Conservation (phyloP, 2,888 invertebrate species). For the Scaptomyza tumidula region DNA sequence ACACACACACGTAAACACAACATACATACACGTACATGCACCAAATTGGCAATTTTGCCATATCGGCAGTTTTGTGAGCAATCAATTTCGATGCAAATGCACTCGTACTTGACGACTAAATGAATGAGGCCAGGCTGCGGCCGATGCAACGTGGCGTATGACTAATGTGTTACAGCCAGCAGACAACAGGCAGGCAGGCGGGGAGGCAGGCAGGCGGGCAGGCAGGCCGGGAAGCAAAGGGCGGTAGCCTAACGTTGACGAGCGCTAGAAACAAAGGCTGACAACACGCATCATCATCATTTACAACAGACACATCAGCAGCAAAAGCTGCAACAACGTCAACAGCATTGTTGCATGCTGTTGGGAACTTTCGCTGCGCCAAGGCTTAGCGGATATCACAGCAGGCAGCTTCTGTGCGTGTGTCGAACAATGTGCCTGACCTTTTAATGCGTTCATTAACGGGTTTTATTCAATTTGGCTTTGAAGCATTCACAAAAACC, state of each 20-base stretch:
- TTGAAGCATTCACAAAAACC: background rate
- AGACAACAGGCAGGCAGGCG: slow-evolving; percentile 5
- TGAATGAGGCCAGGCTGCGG: slow-evolving; percentile 63
- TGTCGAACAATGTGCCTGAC: background rate
- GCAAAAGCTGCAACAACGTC: slow-evolving; percentile 7
- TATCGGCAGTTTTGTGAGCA: slow-evolving; percentile 78
- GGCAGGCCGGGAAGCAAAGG: slow-evolving; percentile 1
- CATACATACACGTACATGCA: background rate
- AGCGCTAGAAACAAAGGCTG: slow-evolving; percentile 41
- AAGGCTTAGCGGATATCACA: background rate
- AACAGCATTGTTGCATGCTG: background rate
- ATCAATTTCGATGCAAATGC: slow-evolving; percentile 79
- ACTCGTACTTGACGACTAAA: slow-evolving; percentile 78
- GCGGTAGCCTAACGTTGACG: slow-evolving; percentile 4
- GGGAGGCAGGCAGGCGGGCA: too few species aligned
- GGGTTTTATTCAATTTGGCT: background rate
- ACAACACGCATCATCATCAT: slow-evolving; percentile 59
- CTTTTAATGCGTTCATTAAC: background rate
- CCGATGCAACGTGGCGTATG: slow-evolving; percentile 61
- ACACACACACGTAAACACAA: background rate
- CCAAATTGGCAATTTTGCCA: slow-evolving; percentile 72
- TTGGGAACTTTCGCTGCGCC: background rate
- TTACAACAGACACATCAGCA: slow-evolving; percentile 37
- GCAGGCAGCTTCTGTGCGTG: slow-evolving; percentile 19
- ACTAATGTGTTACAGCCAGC: slow-evolving; percentile 55